A percentile compares a stretch with the other conserved stretches of the same genome.
These are phyloP conservation scores for Haliaeetus leucogaster DNA, from an alignment of 2,113 vertebrate genomes.

Conservation along the genomic window DNA sequence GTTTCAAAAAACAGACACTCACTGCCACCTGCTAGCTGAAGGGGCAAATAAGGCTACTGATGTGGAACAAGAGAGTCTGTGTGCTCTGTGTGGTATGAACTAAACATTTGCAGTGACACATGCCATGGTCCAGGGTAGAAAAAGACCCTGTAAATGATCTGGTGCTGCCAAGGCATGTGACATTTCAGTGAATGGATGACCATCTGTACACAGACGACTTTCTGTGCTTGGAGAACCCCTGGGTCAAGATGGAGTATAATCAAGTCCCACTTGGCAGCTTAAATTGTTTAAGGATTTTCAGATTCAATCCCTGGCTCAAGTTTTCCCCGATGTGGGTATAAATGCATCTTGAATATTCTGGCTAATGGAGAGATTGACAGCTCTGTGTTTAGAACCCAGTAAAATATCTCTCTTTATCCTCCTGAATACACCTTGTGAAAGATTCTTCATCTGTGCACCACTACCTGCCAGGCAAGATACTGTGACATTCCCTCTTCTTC, in stretches of 20 bases:
- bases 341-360: not conserved
- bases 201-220: not conserved
- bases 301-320: not conserved
- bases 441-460: not conserved
- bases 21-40: not conserved
- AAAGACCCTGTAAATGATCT: not conserved
- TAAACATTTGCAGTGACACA: not conserved
- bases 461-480: not conserved
- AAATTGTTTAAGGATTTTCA: not conserved
- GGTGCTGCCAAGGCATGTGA: not conserved
- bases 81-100: not conserved
- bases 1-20: not conserved
- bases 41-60: not conserved
- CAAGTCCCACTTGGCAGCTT: rapidly evolving
- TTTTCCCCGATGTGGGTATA: not conserved
- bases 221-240: not conserved
- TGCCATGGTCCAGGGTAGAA: not conserved
- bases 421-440: not conserved
- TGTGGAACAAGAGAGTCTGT: not conserved
- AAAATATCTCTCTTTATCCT: not conserved
- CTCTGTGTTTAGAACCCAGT: not conserved
- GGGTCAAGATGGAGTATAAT: not conserved
- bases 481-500: not conserved
- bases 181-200: not conserved
- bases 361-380: not conserved